phyloP scores from a whole-genome alignment of 2,113 vertebrate species.

The Rallus limicola region DNA sequence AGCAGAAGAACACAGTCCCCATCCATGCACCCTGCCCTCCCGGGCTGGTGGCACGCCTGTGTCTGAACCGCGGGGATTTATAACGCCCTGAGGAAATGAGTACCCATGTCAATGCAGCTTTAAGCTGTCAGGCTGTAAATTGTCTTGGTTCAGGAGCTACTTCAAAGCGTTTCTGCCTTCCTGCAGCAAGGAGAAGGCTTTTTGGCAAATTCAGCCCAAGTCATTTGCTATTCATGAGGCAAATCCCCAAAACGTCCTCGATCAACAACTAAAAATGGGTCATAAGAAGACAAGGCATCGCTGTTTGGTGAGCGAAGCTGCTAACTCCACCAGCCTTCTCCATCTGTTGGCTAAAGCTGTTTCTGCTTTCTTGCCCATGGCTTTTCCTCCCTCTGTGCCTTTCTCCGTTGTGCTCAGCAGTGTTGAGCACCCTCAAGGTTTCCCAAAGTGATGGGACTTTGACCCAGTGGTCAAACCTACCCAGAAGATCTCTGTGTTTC shows the following conservation, averaged over 20 bases:
- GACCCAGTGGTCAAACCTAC: not conserved
- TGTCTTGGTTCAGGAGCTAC: slow-evolving; percentile 49
- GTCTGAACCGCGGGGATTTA: slow-evolving; percentile 8
- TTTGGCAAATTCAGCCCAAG: not conserved
- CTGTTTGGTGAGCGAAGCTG: not conserved
- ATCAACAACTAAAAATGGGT: slow-evolving; percentile 48
- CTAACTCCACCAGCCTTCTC: not conserved
- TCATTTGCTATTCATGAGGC: slow-evolving; percentile 56
- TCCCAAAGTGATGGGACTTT: not conserved
- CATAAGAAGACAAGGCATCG: slow-evolving; percentile 17
- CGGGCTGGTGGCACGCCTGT: not conserved
- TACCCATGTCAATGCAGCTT: not conserved
- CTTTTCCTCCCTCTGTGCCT: not conserved
- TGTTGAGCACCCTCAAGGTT: not conserved
- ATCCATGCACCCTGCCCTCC: slow-evolving; percentile 44
- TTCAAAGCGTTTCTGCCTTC: slow-evolving; percentile 44
- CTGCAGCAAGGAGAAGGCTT: slow-evolving; percentile 54
- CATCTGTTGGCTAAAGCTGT: not conserved
- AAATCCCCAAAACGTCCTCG: slow-evolving; percentile 31
- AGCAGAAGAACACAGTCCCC: slow-evolving; percentile 53
- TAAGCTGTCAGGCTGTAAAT: slow-evolving; percentile 62
- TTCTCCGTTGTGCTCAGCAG: not conserved
- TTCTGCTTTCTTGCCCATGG: not conserved
- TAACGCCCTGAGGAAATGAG: not conserved
- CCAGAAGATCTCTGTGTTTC: not conserved